Percentiles rank a stretch among this genome's conserved stretches.
phyloP scores from a whole-genome alignment of 1,140 invertebrate genomes.

The Plutomurus gul region DNA sequence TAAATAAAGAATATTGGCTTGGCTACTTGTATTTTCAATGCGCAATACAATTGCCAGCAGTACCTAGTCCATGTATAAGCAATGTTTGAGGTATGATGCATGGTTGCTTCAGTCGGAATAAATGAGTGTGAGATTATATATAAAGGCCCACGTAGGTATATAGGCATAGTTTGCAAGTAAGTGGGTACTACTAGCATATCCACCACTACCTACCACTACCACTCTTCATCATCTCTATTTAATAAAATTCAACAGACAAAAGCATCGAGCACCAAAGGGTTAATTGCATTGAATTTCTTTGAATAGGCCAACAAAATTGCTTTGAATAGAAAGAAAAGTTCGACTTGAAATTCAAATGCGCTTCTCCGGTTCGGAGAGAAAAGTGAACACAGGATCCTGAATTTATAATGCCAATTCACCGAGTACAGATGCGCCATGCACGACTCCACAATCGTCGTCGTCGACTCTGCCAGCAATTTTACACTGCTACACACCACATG shows the following conservation, averaged over 20 bases:
- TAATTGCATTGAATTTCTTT: constrained; percentile 43
- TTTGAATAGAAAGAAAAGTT: constrained; percentile 19
- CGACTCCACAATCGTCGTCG: background rate
- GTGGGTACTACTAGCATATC: background rate
- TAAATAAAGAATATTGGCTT: too few species aligned
- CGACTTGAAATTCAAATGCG: constrained; percentile 13
- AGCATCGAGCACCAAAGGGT: constrained; percentile 37
- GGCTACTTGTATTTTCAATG: too few species aligned
- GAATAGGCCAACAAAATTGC: constrained; percentile 2
- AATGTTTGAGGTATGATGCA: too few species aligned
- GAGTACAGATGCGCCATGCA: background rate
- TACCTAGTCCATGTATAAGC: too few species aligned
- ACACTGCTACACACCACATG: too few species aligned
- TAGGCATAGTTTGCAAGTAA: too few species aligned
- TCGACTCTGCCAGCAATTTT: background rate
- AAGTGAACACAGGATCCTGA: constrained; percentile 25
- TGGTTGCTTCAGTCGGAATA: too few species aligned
- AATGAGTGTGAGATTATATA: too few species aligned
- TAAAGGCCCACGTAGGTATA: too few species aligned
- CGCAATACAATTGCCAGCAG: background rate
- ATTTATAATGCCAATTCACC: constrained; percentile 21
- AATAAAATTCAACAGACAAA: constrained; percentile 20
- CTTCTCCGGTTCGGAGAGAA: constrained; percentile 15
- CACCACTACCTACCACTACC: background rate
- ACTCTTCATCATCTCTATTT: background rate